Evolutionary conservation across 2,113 vertebrate species (phyloP), one percentile per base, ranked within the genome.

Genomic region (Formicarius rufipectus): DNA sequence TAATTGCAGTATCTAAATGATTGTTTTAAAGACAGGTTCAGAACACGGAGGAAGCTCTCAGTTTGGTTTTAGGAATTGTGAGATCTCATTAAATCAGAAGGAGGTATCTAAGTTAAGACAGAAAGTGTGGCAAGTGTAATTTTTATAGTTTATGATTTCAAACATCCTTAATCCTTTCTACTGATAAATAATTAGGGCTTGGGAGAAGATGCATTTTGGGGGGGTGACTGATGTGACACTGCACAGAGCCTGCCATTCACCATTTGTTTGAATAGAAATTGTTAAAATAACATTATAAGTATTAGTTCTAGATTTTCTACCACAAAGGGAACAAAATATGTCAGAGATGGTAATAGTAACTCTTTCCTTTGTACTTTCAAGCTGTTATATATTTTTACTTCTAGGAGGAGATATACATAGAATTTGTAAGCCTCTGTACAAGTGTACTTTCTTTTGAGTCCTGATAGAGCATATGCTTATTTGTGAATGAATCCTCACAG

Each of bases 401-500:
- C 77, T 42, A 33, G 37, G 10, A 94, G 24, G 27, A 77, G 9
- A 45, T 4, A 10, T 14, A 42, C 3, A 4, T 10, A 33, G 7
- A 16, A 76, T 49, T 40, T 67, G 17, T 50, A 91, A 93, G 11
- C 3, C 11, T 10, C 18, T 87, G 37, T 28, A 45, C 9, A 79
- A 91, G 28, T 88, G 17, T 94, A 14, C 35, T 56, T 97, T 81
- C 91, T 77, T 37, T 3, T 31, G 33, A 75, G 23, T 72, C 52
- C 90, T 71, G 69, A 78, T 44, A 86, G 27, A 87, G 4, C 10
- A 84, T 85, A 12, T 55, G 79, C 82, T 45, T 77, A 78, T 81
- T 89, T 86, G 17, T 88, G 90, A 96, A 77, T 92, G 96, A 95
- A 96, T 74, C 44, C 63, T 86, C 55, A 22, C 44, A 27, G 53